Conservation (phyloP, 2,797 vertebrate species). For the Dicrostonyx torquatus region DNA sequence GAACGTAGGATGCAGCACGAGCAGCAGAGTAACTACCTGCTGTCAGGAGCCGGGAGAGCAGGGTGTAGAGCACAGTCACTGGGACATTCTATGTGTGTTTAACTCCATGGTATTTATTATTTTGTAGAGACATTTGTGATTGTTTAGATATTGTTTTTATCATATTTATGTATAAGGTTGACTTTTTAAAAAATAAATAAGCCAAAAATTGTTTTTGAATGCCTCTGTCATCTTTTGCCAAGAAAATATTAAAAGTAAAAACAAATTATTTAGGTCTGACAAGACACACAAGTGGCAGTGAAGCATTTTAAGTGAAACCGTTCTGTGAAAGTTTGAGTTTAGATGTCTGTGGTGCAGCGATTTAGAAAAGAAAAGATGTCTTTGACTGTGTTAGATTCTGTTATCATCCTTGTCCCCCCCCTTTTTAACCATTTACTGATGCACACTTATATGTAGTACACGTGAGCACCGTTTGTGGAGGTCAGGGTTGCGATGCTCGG, state of each 20-base stretch:
- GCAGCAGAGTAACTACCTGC: constrained; percentile 66
- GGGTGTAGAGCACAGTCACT: constrained; percentile 82
- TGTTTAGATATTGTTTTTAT: constrained; percentile 87
- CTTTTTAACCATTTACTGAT: neutral
- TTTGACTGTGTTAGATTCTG: neutral
- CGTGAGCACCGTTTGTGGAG: rapidly evolving
- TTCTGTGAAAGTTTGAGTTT: neutral
- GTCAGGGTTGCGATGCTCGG: neutral
- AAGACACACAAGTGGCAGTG: constrained; percentile 61
- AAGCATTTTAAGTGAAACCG: constrained; percentile 40
- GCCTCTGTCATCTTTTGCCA: constrained; percentile 91
- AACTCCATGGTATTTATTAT: constrained; percentile 89
- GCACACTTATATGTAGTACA: rapidly evolving
- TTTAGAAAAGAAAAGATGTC: neutral
- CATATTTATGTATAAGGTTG: constrained; percentile 90
- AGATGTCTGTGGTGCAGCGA: constrained; percentile 27
- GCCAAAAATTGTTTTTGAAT: constrained; percentile 87
- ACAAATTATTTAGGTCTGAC: constrained; percentile 68
- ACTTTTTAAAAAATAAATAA: constrained; percentile 91
- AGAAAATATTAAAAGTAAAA: constrained; percentile 73
- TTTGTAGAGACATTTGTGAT: constrained; percentile 89
- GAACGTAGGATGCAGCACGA: constrained; percentile 70
- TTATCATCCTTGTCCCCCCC: neutral
- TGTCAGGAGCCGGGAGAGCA: constrained; percentile 80
- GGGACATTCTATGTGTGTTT: constrained; percentile 82